These are phyloP conservation scores for Porphyrio hochstetteri DNA, from an alignment of 2,113 vertebrate species.

Conservation along the genomic window DNA sequence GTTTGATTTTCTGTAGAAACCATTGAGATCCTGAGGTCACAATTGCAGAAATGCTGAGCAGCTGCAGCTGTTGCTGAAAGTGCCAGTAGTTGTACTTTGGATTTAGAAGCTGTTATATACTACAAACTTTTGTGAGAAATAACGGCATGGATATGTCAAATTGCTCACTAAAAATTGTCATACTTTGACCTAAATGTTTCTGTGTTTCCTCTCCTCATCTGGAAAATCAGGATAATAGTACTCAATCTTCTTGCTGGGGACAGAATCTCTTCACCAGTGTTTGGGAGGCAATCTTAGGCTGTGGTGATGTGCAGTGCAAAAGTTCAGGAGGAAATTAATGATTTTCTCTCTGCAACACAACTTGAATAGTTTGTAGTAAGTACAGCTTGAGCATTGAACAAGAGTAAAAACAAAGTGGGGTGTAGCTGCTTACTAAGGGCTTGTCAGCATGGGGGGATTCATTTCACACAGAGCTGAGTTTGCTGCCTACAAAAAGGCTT, in stretches of 20 bases:
- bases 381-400: background rate
- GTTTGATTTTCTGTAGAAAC: background rate
- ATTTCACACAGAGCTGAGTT: background rate
- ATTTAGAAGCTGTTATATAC: background rate
- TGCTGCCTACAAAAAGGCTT: background rate
- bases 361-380: background rate
- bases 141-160: background rate
- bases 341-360: background rate
- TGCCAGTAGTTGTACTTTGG: background rate
- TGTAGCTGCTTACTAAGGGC: background rate
- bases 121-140: background rate
- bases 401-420: background rate
- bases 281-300: background rate
- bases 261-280: background rate
- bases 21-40: background rate
- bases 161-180: background rate
- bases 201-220: background rate
- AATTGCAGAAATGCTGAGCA: background rate
- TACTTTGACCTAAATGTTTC: background rate
- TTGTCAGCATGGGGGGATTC: background rate
- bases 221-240: background rate
- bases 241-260: background rate
- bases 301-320: background rate
- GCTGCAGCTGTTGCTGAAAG: slow-evolving; percentile 1
- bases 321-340: background rate